Conservation (phyloP, 1,140 invertebrate species). For the Andricus grossulariae region DNA sequence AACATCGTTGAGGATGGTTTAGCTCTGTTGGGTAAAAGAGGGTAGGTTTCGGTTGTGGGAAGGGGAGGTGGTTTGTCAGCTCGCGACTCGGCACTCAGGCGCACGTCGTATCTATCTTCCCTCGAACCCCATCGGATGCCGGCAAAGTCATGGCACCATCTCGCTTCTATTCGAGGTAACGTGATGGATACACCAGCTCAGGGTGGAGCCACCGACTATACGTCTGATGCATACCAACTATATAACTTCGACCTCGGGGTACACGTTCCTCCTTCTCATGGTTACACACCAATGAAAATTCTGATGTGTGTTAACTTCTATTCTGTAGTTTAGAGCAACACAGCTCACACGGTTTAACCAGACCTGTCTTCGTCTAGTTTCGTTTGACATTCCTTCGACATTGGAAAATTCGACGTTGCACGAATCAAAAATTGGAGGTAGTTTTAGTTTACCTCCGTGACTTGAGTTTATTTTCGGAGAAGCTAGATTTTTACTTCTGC, state of each 20-base stretch:
- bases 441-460: too few relatives aligned
- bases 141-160: conserved; percentile 45
- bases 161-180: conserved; percentile 46
- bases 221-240: conserved; percentile 67
- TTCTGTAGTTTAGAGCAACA: too few relatives aligned
- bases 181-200: conserved; percentile 69
- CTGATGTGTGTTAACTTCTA: too few relatives aligned
- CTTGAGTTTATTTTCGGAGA: too few relatives aligned
- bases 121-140: conserved; percentile 45
- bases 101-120: conserved; percentile 68
- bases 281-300: conserved; percentile 15
- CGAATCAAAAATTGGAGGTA: too few relatives aligned
- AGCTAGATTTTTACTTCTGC: too few relatives aligned
- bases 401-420: too few relatives aligned
- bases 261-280: conserved; percentile 38
- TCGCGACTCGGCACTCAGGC: conserved; percentile 64
- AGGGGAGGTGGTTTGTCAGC: conserved; percentile 65
- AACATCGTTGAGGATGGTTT: conserved; percentile 59
- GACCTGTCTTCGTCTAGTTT: too few relatives aligned
- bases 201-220: conserved; percentile 56
- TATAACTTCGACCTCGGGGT: conserved; percentile 39
- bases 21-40: conserved; percentile 45
- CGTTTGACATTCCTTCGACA: too few relatives aligned
- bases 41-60: conserved; percentile 25
- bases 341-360: too few relatives aligned